Evolutionary conservation across 2,888 invertebrate species (phyloP).

Genomic region (Morpho achilles): DNA sequence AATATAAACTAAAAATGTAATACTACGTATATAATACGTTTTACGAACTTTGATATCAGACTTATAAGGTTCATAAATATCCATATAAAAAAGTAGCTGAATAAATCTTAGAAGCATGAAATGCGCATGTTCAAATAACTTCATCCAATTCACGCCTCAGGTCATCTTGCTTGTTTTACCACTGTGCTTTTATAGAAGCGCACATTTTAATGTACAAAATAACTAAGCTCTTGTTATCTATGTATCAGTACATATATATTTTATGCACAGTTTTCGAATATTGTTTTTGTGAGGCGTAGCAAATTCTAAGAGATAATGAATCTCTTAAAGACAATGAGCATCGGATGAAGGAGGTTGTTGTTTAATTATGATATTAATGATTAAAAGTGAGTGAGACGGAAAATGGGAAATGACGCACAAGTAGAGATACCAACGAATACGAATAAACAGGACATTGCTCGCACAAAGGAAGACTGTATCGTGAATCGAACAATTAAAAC

Average conservation of each 20-base stretch:
- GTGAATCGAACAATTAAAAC: constrained; percentile 50
- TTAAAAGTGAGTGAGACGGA: constrained; percentile 48
- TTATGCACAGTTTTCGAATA: constrained; percentile 3
- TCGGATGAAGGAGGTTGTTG: constrained; percentile 34
- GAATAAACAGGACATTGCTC: constrained; percentile 49
- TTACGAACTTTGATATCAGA: too few relatives aligned
- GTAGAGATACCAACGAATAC: constrained; percentile 63
- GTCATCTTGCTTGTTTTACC: constrained; percentile 51
- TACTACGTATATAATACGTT: too few relatives aligned
- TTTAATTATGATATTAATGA: constrained; percentile 50
- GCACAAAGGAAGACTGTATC: constrained; percentile 55
- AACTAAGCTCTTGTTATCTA: constrained; percentile 10
- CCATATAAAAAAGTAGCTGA: too few relatives aligned
- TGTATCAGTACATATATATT: constrained; percentile 9
- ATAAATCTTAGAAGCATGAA: constrained; percentile 18
- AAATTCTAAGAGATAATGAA: constrained; percentile 28
- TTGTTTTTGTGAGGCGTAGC: constrained; percentile 12
- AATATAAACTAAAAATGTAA: too few relatives aligned
- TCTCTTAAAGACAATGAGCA: constrained; percentile 17
- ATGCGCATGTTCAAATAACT: constrained; percentile 75
- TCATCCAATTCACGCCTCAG: constrained; percentile 70
- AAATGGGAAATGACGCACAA: constrained; percentile 76
- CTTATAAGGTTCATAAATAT: too few relatives aligned
- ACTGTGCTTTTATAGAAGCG: constrained; percentile 41
- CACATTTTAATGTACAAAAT: constrained; percentile 37